Conservation (phyloP, 2,888 invertebrate genomes). For the Octonoba sinensis region DNA sequence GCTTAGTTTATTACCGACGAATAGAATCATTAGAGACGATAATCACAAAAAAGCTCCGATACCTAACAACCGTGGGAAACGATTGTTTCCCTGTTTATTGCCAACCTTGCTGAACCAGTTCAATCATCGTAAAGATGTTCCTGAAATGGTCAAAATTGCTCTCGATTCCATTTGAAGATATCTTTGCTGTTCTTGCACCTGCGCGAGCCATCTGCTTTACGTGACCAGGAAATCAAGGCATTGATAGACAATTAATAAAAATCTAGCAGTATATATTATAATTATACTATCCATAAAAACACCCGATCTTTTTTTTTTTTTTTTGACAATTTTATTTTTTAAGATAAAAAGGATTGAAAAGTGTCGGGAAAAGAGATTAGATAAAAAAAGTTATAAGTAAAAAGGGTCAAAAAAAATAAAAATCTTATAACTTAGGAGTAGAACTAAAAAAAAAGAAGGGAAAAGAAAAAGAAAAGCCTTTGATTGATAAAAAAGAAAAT, state of each 20-base stretch:
- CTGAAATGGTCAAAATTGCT: slow-evolving; percentile 27
- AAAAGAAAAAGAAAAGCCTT: too few relatives aligned
- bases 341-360: too few relatives aligned
- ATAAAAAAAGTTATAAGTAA: too few relatives aligned
- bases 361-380: too few relatives aligned
- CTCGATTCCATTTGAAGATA: slow-evolving; percentile 27
- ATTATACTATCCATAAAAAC: too few relatives aligned
- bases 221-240: slow-evolving; percentile 6
- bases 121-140: slow-evolving; percentile 30
- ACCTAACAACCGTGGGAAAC: slow-evolving; percentile 44
- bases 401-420: too few relatives aligned
- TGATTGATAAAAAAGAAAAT: too few relatives aligned
- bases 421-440: too few relatives aligned
- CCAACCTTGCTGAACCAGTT: slow-evolving; percentile 27
- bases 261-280: not conserved
- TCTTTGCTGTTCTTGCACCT: slow-evolving; percentile 21
- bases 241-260: not conserved
- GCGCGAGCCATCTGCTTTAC: slow-evolving; percentile 35
- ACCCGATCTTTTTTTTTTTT: too few relatives aligned
- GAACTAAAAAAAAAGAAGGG: too few relatives aligned
- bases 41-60: slow-evolving; percentile 10
- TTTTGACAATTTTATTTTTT: too few relatives aligned
- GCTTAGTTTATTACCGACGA: not conserved
- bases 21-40: slow-evolving; percentile 21
- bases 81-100: slow-evolving; percentile 50